Conservation (phyloP, 2,113 vertebrate species). For the Catharus minimus region DNA sequence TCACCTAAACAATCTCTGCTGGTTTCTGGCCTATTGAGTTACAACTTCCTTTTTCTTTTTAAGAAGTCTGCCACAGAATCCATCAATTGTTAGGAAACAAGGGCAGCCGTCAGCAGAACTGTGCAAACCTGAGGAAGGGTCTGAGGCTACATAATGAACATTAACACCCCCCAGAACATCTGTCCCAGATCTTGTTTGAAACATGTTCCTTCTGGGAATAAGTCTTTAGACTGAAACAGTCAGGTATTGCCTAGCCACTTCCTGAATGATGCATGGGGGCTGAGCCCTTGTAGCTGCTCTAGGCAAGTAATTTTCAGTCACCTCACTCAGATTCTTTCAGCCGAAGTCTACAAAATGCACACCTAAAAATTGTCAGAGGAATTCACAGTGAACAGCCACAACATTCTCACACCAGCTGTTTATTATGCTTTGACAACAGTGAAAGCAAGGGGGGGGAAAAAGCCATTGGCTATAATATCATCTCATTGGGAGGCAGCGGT, state of each 20-base stretch:
- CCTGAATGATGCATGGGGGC: conserved; percentile 4
- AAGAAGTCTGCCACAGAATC: background rate
- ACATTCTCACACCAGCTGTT: conserved; percentile 33
- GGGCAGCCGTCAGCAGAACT: background rate
- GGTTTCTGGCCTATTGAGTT: conserved; percentile 41
- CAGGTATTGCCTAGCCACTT: background rate
- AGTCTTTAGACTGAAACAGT: background rate
- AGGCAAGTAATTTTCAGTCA: background rate
- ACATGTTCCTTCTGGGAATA: conserved; percentile 9
- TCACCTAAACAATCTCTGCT: conserved; percentile 13
- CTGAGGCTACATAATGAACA: background rate
- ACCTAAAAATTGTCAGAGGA: conserved; percentile 24
- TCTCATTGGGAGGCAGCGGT: background rate
- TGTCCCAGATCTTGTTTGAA: background rate
- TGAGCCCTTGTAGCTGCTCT: background rate
- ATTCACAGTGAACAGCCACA: conserved; percentile 39
- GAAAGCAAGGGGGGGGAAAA: background rate
- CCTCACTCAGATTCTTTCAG: conserved; percentile 16
- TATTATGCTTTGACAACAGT: conserved; percentile 25
- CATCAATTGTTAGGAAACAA: background rate
- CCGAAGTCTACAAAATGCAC: background rate
- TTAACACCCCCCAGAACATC: background rate
- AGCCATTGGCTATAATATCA: conserved; percentile 10
- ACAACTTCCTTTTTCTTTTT: conserved; percentile 1
- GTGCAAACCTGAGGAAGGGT: background rate